Percentiles rank a stretch among this genome's conserved stretches.
phyloP scores from a whole-genome alignment of 2,797 vertebrate genomes.

The Helostoma temminkii region DNA sequence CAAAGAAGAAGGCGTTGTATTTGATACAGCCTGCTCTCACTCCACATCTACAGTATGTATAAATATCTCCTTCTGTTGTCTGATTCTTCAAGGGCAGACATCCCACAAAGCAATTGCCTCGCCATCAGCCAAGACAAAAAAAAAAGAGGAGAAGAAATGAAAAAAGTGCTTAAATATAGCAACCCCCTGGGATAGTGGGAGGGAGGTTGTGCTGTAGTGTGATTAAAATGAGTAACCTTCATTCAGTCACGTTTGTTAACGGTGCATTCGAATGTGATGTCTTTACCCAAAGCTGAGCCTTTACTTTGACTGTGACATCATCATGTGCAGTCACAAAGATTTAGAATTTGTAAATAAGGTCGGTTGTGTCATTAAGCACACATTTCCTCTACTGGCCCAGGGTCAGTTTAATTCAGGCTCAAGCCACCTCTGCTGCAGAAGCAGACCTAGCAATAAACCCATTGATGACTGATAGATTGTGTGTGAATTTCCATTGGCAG shows the following conservation, averaged over 20 bases:
- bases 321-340: conserved; percentile 61
- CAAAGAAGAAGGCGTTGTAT: conserved; percentile 44
- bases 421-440: conserved; percentile 35
- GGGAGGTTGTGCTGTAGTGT: conserved; percentile 74
- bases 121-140: conserved; percentile 75
- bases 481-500: conserved; percentile 59
- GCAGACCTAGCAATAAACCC: conserved; percentile 48
- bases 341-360: conserved; percentile 64
- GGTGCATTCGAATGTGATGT: conserved; percentile 44
- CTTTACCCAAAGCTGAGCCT: conserved; percentile 41
- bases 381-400: conserved; percentile 32
- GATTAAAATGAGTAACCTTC: conserved; percentile 83
- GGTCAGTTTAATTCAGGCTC: conserved; percentile 64
- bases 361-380: conserved; percentile 58
- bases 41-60: conserved; percentile 69
- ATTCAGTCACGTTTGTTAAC: conserved; percentile 75
- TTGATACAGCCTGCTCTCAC: conserved; percentile 54
- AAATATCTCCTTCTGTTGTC: conserved; percentile 79
- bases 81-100: conserved; percentile 79
- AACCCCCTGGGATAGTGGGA: conserved; percentile 71
- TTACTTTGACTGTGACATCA: conserved; percentile 45
- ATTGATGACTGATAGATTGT: conserved; percentile 70
- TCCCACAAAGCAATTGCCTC: conserved; percentile 76
- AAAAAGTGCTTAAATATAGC: conserved; percentile 84
- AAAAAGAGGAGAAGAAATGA: conserved; percentile 72